Evolutionary conservation across 2,888 invertebrate genomes (phyloP).

Genomic region (Plebejus argus): DNA sequence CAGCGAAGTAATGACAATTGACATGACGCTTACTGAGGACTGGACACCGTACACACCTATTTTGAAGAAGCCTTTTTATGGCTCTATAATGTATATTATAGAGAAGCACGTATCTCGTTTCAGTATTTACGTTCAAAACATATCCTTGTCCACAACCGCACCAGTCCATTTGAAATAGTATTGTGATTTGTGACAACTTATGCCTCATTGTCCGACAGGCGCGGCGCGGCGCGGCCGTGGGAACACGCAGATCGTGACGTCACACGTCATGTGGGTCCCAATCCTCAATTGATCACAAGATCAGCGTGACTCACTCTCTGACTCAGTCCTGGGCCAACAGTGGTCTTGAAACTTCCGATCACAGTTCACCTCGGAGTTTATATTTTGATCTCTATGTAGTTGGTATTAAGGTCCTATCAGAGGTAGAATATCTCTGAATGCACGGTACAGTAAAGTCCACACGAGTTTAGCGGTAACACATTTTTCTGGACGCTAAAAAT

Average conservation of each 20-base stretch:
- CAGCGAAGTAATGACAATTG: no score
- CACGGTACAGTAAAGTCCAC: background rate
- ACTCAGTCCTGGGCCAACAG: background rate
- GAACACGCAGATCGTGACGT: constrained; percentile 4
- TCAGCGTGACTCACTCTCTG: background rate
- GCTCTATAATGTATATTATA: background rate
- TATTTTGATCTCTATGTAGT: background rate
- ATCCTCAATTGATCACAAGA: constrained; percentile 9
- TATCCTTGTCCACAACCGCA: background rate
- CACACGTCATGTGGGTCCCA: background rate
- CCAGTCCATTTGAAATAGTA: background rate
- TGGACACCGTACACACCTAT: no score
- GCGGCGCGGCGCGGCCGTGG: no score
- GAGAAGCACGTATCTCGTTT: background rate
- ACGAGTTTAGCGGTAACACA: constrained; percentile 3
- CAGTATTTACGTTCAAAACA: background rate
- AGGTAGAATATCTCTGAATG: no score
- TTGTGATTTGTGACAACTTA: constrained; percentile 1
- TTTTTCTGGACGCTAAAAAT: background rate
- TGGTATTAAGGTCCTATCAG: no score
- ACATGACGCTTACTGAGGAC: no score
- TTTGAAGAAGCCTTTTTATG: background rate
- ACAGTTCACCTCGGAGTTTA: background rate
- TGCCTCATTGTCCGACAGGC: background rate
- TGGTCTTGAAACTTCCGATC: background rate